Evolutionary conservation across 2,113 vertebrate genomes (phyloP).

Genomic region (Psephotus haematonotus): DNA sequence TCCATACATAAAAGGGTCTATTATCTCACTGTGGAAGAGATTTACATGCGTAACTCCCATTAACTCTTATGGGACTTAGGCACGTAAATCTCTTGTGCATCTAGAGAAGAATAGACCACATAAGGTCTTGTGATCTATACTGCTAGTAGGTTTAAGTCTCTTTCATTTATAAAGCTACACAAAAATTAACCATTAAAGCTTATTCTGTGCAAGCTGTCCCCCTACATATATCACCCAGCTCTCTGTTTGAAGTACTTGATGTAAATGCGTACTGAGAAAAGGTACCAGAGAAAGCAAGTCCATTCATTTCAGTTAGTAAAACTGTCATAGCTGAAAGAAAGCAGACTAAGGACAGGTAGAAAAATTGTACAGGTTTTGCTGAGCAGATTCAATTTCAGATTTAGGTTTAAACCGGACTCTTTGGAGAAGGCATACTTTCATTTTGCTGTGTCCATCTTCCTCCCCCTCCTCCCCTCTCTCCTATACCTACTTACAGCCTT

Average conservation of each 20-base stretch:
- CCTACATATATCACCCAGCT: conserved; percentile 40
- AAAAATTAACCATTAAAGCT: conserved; percentile 59
- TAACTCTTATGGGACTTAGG: conserved; percentile 55
- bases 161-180: conserved; percentile 42
- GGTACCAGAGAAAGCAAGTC: conserved; percentile 58
- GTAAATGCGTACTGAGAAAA: conserved; percentile 45
- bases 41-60: conserved; percentile 61
- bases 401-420: conserved; percentile 23
- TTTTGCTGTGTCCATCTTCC: background rate
- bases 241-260: conserved; percentile 48
- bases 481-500: background rate
- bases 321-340: conserved; percentile 81
- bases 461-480: conserved; percentile 38
- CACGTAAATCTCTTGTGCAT: conserved; percentile 53
- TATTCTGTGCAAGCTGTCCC: conserved; percentile 43
- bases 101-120: conserved; percentile 50
- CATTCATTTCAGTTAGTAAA: conserved; percentile 83
- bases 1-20: conserved; percentile 56
- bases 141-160: conserved; percentile 34
- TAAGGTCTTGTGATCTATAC: conserved; percentile 50
- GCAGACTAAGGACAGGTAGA: conserved; percentile 65
- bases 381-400: conserved; percentile 71
- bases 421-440: conserved; percentile 59
- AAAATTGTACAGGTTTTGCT: conserved; percentile 73
- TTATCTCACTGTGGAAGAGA: conserved; percentile 65